A percentile compares a stretch with the other conserved stretches of the same genome.
phyloP scores from a whole-genome alignment of 2,113 vertebrate genomes.

The Apteryx owenii region DNA sequence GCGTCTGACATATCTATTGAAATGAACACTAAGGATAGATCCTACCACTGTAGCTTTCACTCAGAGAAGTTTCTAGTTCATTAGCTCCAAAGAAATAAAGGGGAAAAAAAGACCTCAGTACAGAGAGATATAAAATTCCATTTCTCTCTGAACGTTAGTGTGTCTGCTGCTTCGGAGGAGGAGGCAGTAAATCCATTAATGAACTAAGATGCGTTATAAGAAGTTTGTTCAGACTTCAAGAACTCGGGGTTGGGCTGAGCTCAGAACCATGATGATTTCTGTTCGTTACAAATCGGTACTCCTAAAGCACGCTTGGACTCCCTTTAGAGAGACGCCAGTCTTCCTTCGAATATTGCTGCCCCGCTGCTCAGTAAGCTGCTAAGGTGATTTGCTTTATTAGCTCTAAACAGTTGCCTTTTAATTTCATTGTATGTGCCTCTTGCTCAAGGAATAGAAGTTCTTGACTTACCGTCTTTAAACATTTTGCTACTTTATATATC shows the following conservation, averaged over 20 bases:
- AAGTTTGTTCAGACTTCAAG: background rate
- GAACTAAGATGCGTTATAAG: background rate
- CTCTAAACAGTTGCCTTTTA: background rate
- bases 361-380: background rate
- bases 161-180: background rate
- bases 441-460: background rate
- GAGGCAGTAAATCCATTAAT: background rate
- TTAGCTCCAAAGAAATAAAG: constrained; percentile 26
- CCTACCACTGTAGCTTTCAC: background rate
- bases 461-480: background rate
- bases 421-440: background rate
- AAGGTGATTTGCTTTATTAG: background rate
- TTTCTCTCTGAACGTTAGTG: background rate
- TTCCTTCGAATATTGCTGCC: background rate
- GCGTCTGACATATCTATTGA: background rate
- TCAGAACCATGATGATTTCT: background rate
- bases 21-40: background rate
- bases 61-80: background rate
- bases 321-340: background rate
- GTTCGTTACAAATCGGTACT: background rate
- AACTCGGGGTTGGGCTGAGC: background rate
- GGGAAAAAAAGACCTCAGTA: background rate
- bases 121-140: background rate
- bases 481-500: background rate
- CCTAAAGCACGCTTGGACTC: background rate